phyloP scores from a whole-genome alignment of 2,888 invertebrate species.

The Parthenolecanium corni region DNA sequence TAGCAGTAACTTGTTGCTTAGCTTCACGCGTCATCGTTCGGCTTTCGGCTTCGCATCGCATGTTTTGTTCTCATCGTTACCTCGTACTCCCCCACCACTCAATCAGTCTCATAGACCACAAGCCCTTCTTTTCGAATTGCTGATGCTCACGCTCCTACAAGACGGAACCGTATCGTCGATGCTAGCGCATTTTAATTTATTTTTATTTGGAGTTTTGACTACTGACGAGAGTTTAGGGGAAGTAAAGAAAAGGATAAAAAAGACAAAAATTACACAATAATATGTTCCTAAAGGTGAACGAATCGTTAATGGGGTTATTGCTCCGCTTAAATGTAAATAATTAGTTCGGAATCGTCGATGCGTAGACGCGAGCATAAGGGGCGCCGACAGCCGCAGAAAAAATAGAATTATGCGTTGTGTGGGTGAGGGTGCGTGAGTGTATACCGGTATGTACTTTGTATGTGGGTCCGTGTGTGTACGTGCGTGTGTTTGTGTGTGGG shows the following conservation, averaged over 20 bases:
- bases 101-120: neutral
- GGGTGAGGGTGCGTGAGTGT: too few relatives aligned
- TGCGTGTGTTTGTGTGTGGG: too few relatives aligned
- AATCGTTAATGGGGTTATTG: slow-evolving; percentile 26
- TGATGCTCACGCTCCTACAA: too few relatives aligned
- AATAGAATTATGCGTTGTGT: too few relatives aligned
- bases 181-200: too few relatives aligned
- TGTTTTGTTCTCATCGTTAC: neutral
- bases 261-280: neutral
- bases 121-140: neutral
- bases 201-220: neutral
- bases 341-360: slow-evolving; percentile 7
- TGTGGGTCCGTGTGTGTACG: too few relatives aligned
- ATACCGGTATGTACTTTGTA: too few relatives aligned
- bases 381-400: too few relatives aligned
- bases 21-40: too few relatives aligned
- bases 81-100: neutral
- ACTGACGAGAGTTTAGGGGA: neutral
- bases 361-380: neutral
- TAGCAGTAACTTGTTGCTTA: too few relatives aligned
- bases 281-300: slow-evolving; percentile 24
- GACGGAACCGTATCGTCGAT: too few relatives aligned
- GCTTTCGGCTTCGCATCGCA: neutral
- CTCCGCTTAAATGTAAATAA: slow-evolving; percentile 23
- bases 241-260: neutral